Base-by-base conservation (phyloP, 1,140 invertebrate genomes). In the Whitmania pigra region DNA sequence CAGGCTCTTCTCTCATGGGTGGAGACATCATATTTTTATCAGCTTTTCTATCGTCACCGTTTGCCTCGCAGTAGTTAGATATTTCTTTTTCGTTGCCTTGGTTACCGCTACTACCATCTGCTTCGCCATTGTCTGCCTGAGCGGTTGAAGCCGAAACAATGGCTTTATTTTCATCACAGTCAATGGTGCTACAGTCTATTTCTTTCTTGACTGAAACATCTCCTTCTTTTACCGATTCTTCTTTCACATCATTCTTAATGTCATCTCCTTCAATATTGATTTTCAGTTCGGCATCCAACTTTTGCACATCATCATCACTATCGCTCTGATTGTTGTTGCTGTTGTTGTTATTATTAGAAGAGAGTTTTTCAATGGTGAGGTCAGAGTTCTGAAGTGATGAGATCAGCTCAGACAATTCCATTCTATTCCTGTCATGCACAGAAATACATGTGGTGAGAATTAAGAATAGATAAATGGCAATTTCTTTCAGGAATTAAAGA, bases 401-500 rank as follows among this genome's bases (percentile, higher is more conserved):
- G 77, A 93, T 91, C 13, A 93, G 83, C 77, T 86, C 85, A 25
- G 88, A 87, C 73, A 93, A 82, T 75, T 89, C 88, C 74, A 89
- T 88, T 69, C 89, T 82, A 79, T 74, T 74, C 68, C 78, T 79
- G 69, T 69, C 31, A 29, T 53, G 13, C 40, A 73, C 67, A 68
- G 18, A 67, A 74, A 66, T 31, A 53, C 63, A 43, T 27, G 2
- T n/a, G 18, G 29, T 22, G 15, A 66, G 2, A 25, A 25, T 29
- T 18, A 15, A 49, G 43, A 49, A 49, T 11, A 17, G 9, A 6
- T 36, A 36, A 6, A 3, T 36, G 31, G 6, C 31, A 36, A 36
- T 36, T 3, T 13, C 15, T 49, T 17, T 49, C 11, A 17, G 43
- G 15, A 49, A 49, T 49, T 49, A 49, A 49, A 49, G 43, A 49